Conservation (phyloP, 1,140 invertebrate genomes). For the Brachionus plicatilis region DNA sequence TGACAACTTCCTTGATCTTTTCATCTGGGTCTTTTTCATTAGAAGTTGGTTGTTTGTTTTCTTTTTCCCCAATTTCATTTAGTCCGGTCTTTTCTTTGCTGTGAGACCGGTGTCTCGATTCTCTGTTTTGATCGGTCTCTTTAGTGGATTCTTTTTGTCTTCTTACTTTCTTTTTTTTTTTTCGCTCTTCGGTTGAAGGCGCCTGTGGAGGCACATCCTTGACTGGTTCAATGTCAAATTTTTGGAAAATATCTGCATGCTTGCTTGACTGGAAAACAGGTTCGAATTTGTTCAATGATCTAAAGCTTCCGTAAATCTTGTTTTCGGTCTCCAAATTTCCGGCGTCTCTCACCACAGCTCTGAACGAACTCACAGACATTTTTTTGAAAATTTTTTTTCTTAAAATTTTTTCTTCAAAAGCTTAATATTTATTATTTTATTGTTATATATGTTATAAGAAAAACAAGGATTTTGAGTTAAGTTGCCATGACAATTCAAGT, state of each 20-base stretch:
- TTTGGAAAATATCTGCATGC: slow-evolving; percentile 3
- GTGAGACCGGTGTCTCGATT: neutral
- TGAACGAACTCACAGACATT: slow-evolving; percentile 28
- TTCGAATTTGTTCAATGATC: slow-evolving; percentile 24
- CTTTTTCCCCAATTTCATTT: neutral
- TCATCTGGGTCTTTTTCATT: neutral
- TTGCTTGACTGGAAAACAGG: neutral
- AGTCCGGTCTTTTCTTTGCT: neutral
- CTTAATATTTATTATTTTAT: neutral
- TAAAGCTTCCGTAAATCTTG: slow-evolving; percentile 5
- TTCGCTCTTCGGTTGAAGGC: neutral
- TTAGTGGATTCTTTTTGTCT: neutral
- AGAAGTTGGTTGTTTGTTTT: neutral
- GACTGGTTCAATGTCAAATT: slow-evolving; percentile 15
- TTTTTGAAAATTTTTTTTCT: neutral
- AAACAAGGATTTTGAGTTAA: neutral
- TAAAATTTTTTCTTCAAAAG: neutral
- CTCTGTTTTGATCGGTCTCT: neutral
- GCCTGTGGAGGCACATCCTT: neutral
- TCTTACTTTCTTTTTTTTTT: neutral
- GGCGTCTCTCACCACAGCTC: neutral
- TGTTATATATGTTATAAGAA: neutral
- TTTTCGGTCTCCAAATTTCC: neutral
- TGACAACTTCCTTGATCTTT: neutral
- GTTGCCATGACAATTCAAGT: neutral